Conservation (phyloP, 1,140 invertebrate species). For the Scaptodrosophila lebanonensis region DNA sequence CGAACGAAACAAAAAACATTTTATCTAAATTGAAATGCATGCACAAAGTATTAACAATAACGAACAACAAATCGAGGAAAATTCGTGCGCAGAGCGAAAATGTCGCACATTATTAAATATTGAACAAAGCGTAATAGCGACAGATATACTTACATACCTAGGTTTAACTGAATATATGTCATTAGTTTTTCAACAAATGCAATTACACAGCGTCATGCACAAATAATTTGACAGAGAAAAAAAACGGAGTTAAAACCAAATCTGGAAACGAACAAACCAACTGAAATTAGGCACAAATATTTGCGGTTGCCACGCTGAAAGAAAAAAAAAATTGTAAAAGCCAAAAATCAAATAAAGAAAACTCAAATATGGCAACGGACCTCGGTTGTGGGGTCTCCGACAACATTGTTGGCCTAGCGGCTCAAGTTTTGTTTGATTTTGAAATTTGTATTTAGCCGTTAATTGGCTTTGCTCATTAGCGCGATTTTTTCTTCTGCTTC, state of each 20-base stretch:
- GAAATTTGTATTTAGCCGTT: slow-evolving; percentile 67
- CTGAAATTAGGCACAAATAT: slow-evolving; percentile 36
- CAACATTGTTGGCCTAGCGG: slow-evolving; percentile 17
- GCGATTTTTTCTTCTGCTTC: slow-evolving; percentile 16
- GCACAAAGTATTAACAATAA: slow-evolving; percentile 36
- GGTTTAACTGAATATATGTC: slow-evolving; percentile 26
- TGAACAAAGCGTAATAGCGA: slow-evolving; percentile 28
- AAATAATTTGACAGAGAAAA: slow-evolving; percentile 40
- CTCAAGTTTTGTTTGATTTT: slow-evolving; percentile 57
- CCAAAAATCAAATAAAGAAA: slow-evolving; percentile 41
- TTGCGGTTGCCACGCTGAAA: slow-evolving; percentile 20
- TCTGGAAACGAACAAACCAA: slow-evolving; percentile 21
- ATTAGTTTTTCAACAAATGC: slow-evolving; percentile 26
- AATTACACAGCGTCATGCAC: slow-evolving; percentile 42
- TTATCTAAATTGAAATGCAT: slow-evolving; percentile 40
- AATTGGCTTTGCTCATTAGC: slow-evolving; percentile 73
- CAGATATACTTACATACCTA: slow-evolving; percentile 15
- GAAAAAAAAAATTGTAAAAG: no score
- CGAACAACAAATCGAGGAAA: slow-evolving; percentile 13
- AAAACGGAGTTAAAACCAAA: slow-evolving; percentile 3
- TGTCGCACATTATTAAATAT: slow-evolving; percentile 41
- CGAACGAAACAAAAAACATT: slow-evolving; percentile 31
- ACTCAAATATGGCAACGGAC: slow-evolving; percentile 23
- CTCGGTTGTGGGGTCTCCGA: slow-evolving; percentile 7
- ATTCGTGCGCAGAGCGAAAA: slow-evolving; percentile 22